These are phyloP conservation scores for Corythaixoides concolor DNA, from an alignment of 2,113 vertebrate species.

Conservation along the genomic window DNA sequence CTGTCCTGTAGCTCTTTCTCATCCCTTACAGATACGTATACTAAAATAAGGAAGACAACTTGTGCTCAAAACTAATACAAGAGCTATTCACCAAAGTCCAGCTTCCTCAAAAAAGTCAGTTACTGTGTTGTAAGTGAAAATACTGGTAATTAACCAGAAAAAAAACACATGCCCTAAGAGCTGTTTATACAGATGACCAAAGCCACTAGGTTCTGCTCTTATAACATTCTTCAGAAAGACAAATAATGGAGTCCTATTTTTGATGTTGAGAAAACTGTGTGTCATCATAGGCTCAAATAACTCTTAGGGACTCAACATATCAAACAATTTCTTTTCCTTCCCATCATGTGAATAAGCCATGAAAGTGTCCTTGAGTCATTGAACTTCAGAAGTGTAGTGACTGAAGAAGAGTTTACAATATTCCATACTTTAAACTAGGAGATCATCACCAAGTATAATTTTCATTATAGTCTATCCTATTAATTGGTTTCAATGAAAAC, in stretches of 20 bases:
- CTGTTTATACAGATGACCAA: background rate
- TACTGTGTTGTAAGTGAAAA: background rate
- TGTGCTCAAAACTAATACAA: background rate
- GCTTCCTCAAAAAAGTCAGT: background rate
- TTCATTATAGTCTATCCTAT: background rate
- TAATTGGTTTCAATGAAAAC: background rate
- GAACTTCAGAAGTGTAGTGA: background rate
- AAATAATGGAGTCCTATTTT: background rate
- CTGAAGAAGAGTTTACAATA: background rate
- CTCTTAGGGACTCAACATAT: constrained; percentile 10
- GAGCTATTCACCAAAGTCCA: background rate
- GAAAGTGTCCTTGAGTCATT: background rate
- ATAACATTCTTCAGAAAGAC: background rate
- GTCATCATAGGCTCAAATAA: constrained; percentile 23
- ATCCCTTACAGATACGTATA: background rate
- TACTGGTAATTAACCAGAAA: background rate
- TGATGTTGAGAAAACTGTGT: background rate
- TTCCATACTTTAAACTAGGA: background rate
- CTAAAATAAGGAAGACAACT: background rate
- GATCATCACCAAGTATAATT: background rate
- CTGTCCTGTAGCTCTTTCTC: background rate
- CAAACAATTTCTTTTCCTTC: constrained; percentile 42
- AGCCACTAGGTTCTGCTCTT: background rate
- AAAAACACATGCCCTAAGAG: background rate
- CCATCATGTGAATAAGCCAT: constrained; percentile 4